Evolutionary conservation across 2,888 invertebrate genomes (phyloP), one percentile per base, ranked within the genome.

Genomic region (Drosophila paranaensis): DNA sequence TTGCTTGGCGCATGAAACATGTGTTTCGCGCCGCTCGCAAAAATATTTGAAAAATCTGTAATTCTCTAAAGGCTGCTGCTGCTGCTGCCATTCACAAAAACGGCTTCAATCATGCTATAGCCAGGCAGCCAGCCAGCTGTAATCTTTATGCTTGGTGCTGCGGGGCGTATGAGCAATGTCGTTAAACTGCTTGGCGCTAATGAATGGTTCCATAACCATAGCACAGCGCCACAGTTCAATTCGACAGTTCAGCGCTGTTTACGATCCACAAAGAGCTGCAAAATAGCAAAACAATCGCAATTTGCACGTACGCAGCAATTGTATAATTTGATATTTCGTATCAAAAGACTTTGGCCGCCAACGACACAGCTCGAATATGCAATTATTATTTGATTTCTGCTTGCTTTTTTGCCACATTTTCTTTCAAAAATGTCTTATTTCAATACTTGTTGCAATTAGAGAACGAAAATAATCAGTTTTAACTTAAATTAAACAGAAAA

Each of bases 21-120:
- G 82, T 86, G 86, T 78, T 83, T 76, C 62, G 33, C 55, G 60
- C 63, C 68, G 63, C 58, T 55, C 56, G 57, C 63, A 55, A 65
- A 63, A 74, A 82, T 82, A 86, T 86, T 79, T 75, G 79, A 88
- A 88, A 88, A 86, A 86, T 86, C 87, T 86, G 75, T 81, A 86
- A 82, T 81, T 86, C 86, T 82, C 74, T 73, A 82, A 82, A 20
- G 33, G 43, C 43, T 80, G 82, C 77, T 75, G 68, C 33, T 39
- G 37, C n/a, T 53, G 54, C 27, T 77, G 74, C 71, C 71, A 85
- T 74, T 71, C 74, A 74, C 77, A 77, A 86, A 86, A 86, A 81
- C 82, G 77, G 69, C 63, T 70, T 51, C 84, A 80, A 83, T 82
- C 82, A 82, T 79, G 80, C 55, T 63, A 57, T 67, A 63, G 61